Evolutionary conservation across 2,888 invertebrate genomes (phyloP).

Genomic region (Scaptomyza caliginosa): DNA sequence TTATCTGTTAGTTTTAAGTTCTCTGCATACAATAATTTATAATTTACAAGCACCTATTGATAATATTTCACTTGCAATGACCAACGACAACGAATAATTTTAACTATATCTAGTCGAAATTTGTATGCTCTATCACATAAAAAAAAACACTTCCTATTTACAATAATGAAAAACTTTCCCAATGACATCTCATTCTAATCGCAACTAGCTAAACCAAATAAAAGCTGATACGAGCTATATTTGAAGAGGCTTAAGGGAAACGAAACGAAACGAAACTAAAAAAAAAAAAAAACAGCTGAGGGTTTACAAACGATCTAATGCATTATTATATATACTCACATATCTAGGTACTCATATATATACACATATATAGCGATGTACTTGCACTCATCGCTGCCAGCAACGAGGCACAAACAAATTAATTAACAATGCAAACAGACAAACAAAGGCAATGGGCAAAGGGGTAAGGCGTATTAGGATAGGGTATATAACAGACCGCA

Average conservation of each 20-base stretch:
- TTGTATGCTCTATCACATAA: neutral
- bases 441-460: neutral
- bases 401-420: constrained; percentile 65
- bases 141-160: neutral
- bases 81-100: constrained; percentile 7
- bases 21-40: constrained; percentile 32
- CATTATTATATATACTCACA: constrained; percentile 17
- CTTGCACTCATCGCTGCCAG: constrained; percentile 28
- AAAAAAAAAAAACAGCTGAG: constrained; percentile 31
- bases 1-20: constrained; percentile 42
- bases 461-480: neutral
- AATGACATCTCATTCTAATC: neutral
- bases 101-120: neutral
- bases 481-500: neutral
- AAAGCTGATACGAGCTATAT: constrained; percentile 28
- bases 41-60: constrained; percentile 27
- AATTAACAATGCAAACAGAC: constrained; percentile 72
- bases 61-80: constrained; percentile 17
- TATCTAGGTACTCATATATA: neutral
- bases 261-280: no score
- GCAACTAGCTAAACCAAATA: neutral
- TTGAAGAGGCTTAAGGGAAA: constrained; percentile 24
- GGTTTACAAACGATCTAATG: constrained; percentile 43
- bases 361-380: constrained; percentile 14
- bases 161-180: neutral